Conservation (phyloP, 2,113 vertebrate species). For the Gadus chalcogrammus region DNA sequence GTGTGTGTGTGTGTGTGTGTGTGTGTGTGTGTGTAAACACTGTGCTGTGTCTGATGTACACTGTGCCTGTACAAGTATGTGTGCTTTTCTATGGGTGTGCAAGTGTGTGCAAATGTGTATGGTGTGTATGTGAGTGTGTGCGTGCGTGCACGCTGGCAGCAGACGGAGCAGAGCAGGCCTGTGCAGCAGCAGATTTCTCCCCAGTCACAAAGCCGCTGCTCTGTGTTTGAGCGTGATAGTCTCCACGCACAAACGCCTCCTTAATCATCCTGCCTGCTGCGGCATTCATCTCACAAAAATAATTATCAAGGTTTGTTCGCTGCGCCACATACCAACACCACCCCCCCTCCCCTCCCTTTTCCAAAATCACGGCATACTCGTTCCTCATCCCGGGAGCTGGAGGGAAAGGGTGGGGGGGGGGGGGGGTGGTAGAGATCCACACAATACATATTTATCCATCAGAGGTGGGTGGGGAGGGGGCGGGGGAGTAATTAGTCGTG, state of each 20-base stretch:
- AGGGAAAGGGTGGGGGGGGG: constrained; percentile 52
- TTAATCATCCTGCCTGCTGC: constrained; percentile 93
- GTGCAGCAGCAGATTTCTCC: constrained; percentile 58
- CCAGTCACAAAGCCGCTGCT: constrained; percentile 73
- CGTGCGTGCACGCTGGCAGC: constrained; percentile 17
- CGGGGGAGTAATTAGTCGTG: constrained; percentile 92
- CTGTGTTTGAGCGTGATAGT: constrained; percentile 84
- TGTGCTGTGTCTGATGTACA: too few relatives aligned
- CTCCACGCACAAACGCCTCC: constrained; percentile 78
- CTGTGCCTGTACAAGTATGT: too few relatives aligned
- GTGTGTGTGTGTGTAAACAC: too few relatives aligned
- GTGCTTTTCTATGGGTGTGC: too few relatives aligned
- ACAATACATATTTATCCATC: constrained; percentile 93
- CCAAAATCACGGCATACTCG: constrained; percentile 75
- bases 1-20: too few relatives aligned
- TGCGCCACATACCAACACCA: constrained; percentile 55
- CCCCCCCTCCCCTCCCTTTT: constrained; percentile 32
- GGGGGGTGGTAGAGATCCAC: constrained; percentile 70
- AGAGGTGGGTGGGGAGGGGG: constrained; percentile 73
- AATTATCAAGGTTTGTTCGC: constrained; percentile 90
- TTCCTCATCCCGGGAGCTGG: constrained; percentile 37
- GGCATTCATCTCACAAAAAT: constrained; percentile 96
- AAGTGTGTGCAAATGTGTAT: background rate
- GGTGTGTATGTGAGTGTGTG: background rate
- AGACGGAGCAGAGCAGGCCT: constrained; percentile 28